phyloP scores from a whole-genome alignment of 2,888 invertebrate genomes.

The Perdita meconis region DNA sequence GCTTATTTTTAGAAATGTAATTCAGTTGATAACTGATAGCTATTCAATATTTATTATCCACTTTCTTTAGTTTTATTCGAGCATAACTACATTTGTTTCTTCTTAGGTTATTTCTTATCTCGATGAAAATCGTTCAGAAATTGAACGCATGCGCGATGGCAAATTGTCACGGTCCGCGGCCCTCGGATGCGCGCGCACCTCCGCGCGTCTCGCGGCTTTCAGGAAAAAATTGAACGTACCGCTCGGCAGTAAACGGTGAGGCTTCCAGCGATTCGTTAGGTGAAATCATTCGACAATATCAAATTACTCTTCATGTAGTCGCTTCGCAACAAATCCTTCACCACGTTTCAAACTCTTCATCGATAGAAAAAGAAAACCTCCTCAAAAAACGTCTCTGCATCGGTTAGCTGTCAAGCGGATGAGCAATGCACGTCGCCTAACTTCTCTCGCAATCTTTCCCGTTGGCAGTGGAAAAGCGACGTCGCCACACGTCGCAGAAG shows the following conservation, averaged over 20 bases:
- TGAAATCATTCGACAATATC: conserved; percentile 28
- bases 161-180: conserved; percentile 22
- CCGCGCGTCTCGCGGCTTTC: conserved; percentile 59
- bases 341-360: not conserved
- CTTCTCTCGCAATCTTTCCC: conserved; percentile 34
- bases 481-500: conserved; percentile 23
- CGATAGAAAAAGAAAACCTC: not conserved
- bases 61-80: not conserved
- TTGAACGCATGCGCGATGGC: conserved; percentile 11
- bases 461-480: conserved; percentile 35
- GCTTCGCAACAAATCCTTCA: not conserved
- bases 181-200: conserved; percentile 53
- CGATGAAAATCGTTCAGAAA: not conserved
- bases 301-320: conserved; percentile 2
- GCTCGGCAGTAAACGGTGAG: conserved; percentile 45
- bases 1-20: not conserved
- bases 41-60: not conserved
- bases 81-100: not conserved
- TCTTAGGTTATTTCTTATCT: not conserved
- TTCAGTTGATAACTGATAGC: not conserved
- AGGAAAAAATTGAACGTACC: conserved; percentile 61
- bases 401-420: conserved; percentile 41
- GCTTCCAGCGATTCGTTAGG: conserved; percentile 38
- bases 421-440: conserved; percentile 20
- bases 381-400: not conserved